Conservation (phyloP, 2,888 invertebrate species). For the Pasiphila rectangulata region DNA sequence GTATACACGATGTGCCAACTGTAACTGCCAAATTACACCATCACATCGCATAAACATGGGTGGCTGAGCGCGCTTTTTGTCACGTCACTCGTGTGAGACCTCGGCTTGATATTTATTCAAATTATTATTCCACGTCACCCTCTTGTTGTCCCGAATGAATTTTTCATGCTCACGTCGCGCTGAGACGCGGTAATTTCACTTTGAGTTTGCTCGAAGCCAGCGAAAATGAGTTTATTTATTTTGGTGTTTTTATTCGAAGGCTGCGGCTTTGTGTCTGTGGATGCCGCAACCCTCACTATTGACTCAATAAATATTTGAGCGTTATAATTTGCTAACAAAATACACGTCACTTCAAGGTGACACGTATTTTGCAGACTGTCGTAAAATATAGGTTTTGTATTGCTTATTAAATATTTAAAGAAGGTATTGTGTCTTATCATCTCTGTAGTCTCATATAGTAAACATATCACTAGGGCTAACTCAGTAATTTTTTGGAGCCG, state of each 20-base stretch:
- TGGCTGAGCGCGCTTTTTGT: constrained; percentile 70
- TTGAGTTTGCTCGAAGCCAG: constrained; percentile 66
- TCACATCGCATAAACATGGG: constrained; percentile 71
- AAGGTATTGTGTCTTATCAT: too few relatives aligned
- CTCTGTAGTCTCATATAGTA: too few relatives aligned
- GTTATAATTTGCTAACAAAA: constrained; percentile 51
- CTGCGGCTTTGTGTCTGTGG: constrained; percentile 50
- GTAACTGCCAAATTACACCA: constrained; percentile 72
- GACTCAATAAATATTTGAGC: constrained; percentile 53
- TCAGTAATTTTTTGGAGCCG: too few relatives aligned
- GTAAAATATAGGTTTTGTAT: not conserved
- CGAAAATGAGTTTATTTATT: constrained; percentile 71
- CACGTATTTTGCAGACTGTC: constrained; percentile 13
- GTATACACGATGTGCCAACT: constrained; percentile 54
- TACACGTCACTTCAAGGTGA: constrained; percentile 30
- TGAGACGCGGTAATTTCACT: constrained; percentile 75
- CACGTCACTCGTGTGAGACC: constrained; percentile 62
- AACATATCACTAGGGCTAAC: not conserved
- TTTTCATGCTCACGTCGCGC: constrained; percentile 76
- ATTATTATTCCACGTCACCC: constrained; percentile 75
- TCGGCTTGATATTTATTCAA: constrained; percentile 75
- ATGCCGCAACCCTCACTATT: constrained; percentile 46
- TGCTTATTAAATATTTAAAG: not conserved
- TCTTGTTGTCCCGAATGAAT: constrained; percentile 76
- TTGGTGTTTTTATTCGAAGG: constrained; percentile 54